A percentile compares a stretch with the other conserved stretches of the same genome.
Conservation (phyloP, 2,113 vertebrate species). For the Takifugu bimaculatus region DNA sequence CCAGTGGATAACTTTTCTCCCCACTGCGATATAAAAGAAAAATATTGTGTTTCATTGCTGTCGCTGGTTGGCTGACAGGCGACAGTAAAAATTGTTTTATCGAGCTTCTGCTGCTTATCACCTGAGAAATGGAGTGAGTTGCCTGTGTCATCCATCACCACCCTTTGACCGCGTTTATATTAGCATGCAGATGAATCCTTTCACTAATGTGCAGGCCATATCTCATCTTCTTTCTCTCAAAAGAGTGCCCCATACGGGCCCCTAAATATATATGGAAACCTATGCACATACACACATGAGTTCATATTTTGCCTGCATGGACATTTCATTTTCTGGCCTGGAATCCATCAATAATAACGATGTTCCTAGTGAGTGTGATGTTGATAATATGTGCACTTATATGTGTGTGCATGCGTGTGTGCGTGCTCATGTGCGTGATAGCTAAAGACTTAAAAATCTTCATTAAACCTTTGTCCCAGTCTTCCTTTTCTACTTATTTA, state of each 20-base stretch:
- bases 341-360: no score
- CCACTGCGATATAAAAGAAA: no score
- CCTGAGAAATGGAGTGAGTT: constrained; percentile 37
- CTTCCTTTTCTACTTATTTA: no score
- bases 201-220: neutral
- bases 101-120: constrained; percentile 26
- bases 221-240: neutral
- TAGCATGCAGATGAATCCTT: constrained; percentile 57
- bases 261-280: constrained; percentile 4
- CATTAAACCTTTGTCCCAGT: no score
- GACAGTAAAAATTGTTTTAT: no score
- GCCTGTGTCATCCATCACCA: constrained; percentile 49
- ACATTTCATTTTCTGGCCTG: no score
- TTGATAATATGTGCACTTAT: constrained; percentile 4
- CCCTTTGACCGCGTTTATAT: constrained; percentile 39
- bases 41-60: no score
- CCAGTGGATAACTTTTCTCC: no score
- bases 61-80: no score
- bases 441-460: no score
- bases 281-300: constrained; percentile 8
- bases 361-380: neutral
- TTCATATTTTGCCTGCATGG: neutral
- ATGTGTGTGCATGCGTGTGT: neutral
- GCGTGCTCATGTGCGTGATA: constrained; percentile 5
- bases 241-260: neutral